Evolutionary conservation across 2,113 vertebrate genomes (phyloP).

Genomic region (Rattus norvegicus): DNA sequence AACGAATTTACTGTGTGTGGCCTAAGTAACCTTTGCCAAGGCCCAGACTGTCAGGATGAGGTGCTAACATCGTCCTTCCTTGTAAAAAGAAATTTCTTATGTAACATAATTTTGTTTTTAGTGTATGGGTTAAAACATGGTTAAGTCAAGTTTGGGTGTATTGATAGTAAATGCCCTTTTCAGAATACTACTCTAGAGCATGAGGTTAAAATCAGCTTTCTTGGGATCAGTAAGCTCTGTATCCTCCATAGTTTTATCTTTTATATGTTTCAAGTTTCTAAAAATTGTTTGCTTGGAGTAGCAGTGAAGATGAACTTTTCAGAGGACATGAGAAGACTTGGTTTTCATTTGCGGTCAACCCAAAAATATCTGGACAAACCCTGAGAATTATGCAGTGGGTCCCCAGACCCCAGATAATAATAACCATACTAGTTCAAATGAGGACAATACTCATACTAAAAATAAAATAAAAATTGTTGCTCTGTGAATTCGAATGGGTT

Average conservation of each 20-base stretch:
- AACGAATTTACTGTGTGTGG: neutral
- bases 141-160: neutral
- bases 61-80: neutral
- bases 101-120: neutral
- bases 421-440: constrained; percentile 20
- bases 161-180: neutral
- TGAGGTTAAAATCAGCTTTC: neutral
- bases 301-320: constrained; percentile 3
- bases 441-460: constrained; percentile 25
- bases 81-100: neutral
- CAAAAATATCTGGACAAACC: constrained; percentile 52
- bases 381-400: constrained; percentile 7
- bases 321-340: neutral
- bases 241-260: neutral
- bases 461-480: constrained; percentile 26
- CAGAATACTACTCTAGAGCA: neutral
- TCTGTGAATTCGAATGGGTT: neutral
- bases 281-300: neutral
- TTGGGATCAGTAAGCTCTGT: neutral
- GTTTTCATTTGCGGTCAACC: constrained; percentile 45
- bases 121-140: constrained; percentile 3
- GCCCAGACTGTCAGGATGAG: neutral
- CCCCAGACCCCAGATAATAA: neutral
- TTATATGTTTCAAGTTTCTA: constrained; percentile 43
- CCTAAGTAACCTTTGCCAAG: neutral